phyloP scores from a whole-genome alignment of 2,113 vertebrate genomes.

The Barbus barbus region DNA sequence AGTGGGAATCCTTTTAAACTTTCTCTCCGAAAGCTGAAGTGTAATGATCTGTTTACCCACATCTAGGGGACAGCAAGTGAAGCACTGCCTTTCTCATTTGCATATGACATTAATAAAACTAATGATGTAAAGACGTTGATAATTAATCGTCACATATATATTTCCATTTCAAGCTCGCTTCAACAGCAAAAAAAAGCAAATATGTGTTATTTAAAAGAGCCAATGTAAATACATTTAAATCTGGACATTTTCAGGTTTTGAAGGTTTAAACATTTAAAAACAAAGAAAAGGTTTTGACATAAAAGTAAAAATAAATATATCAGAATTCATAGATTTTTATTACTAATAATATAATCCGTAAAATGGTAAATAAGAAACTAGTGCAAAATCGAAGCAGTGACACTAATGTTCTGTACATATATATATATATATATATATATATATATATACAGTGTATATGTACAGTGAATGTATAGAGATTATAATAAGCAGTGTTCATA shows the following conservation, averaged over 20 bases:
- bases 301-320: background rate
- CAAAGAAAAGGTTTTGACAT: background rate
- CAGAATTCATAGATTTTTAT: background rate
- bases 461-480: background rate
- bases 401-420: background rate
- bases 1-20: too few relatives aligned
- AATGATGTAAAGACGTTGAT: too few relatives aligned
- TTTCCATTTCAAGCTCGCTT: too few relatives aligned
- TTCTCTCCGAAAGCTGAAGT: too few relatives aligned
- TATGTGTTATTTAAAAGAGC: background rate
- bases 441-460: too few relatives aligned
- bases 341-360: background rate
- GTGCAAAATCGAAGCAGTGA: background rate
- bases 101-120: too few relatives aligned
- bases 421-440: too few relatives aligned
- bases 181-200: too few relatives aligned
- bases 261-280: background rate
- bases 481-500: slow-evolving; percentile 54
- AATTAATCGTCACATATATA: too few relatives aligned
- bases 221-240: background rate
- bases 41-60: too few relatives aligned
- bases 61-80: too few relatives aligned
- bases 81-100: too few relatives aligned
- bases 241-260: background rate
- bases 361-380: background rate